Conservation (phyloP, 2,888 invertebrate species). For the Cyaniris semiargus region DNA sequence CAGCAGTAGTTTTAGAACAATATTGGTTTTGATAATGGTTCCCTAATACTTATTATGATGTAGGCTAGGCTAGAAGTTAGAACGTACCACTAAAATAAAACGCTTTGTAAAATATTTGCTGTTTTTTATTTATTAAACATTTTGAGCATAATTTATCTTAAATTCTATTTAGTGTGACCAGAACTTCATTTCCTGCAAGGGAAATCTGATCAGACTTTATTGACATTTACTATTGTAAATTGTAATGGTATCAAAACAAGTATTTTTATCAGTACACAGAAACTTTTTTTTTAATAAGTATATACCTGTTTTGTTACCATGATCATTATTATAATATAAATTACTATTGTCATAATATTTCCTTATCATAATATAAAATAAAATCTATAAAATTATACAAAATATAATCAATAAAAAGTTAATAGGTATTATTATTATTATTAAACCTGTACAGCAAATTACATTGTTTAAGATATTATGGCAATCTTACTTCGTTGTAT, state of each 20-base stretch:
- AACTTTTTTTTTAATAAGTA: not conserved
- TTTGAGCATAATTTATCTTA: not conserved
- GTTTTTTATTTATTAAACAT: not conserved
- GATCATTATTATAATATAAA: not conserved
- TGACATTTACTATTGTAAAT: not conserved
- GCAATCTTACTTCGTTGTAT: conserved; percentile 15
- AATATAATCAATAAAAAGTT: not conserved
- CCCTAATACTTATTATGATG: too few species aligned
- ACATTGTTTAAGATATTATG: conserved; percentile 1
- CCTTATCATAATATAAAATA: not conserved
- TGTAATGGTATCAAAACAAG: not conserved
- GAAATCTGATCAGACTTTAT: conserved; percentile 15
- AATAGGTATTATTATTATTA: not conserved
- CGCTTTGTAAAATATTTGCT: not conserved
- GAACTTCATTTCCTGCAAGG: not conserved
- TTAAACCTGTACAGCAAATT: conserved; percentile 5
- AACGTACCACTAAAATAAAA: not conserved
- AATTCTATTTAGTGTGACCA: conserved; percentile 4
- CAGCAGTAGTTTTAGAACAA: too few species aligned
- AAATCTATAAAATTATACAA: not conserved
- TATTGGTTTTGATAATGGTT: too few species aligned
- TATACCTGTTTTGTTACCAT: not conserved
- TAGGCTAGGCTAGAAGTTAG: not conserved
- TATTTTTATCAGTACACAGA: not conserved
- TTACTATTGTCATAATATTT: not conserved